Percentiles rank a stretch among this genome's conserved stretches.
These are phyloP conservation scores for Aramus guarauna DNA, from an alignment of 2,113 vertebrate genomes.

Conservation along the genomic window DNA sequence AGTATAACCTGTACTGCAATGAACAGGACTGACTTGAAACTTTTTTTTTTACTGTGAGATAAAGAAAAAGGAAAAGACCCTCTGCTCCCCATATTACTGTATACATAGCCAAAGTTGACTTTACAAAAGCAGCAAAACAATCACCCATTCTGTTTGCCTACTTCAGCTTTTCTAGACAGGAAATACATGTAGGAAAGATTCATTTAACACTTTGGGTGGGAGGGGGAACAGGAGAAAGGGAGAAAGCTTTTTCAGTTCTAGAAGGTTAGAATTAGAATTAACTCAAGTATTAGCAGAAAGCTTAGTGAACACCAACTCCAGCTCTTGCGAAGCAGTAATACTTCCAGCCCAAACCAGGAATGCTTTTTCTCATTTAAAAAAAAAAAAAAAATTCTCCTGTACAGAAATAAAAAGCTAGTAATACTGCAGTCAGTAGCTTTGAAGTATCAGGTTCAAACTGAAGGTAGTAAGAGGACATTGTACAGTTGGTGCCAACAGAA, in stretches of 20 bases:
- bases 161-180: background rate
- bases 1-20: background rate
- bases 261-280: background rate
- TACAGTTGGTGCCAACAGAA: background rate
- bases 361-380: background rate
- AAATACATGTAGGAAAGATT: background rate
- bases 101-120: background rate
- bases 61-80: background rate
- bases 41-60: no score
- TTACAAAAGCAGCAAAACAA: background rate
- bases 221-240: background rate
- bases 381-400: background rate
- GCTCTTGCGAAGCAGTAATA: background rate
- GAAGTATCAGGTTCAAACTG: slow-evolving; percentile 7
- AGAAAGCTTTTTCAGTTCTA: background rate
- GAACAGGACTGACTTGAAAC: background rate
- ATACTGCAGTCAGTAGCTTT: background rate
- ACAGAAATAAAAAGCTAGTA: background rate
- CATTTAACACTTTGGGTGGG: background rate
- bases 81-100: background rate
- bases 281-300: background rate
- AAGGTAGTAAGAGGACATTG: background rate
- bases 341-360: background rate
- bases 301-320: background rate
- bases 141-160: background rate